Evolutionary conservation across 2,888 invertebrate genomes (phyloP).

Genomic region (Endotricha flammealis): DNA sequence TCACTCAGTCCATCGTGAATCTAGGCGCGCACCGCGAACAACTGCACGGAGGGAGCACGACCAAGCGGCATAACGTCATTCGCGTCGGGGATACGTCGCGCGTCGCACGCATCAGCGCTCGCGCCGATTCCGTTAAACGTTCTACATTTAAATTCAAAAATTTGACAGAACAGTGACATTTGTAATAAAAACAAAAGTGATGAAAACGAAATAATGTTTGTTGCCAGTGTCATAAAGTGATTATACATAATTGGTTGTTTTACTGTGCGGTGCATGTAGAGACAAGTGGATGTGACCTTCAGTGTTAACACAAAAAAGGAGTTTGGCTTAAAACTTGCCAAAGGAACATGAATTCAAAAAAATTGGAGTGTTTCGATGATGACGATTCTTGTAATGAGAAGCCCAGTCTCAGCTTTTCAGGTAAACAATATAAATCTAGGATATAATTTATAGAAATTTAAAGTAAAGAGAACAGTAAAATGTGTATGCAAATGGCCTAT

Average conservation of each 20-base stretch:
- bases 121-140: conserved; percentile 40
- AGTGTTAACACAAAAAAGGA: conserved; percentile 41
- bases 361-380: conserved; percentile 69
- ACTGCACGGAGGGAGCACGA: conserved; percentile 26
- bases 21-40: conserved; percentile 38
- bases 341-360: conserved; percentile 71
- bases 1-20: conserved; percentile 49
- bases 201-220: conserved; percentile 14
- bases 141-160: conserved; percentile 50
- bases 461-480: neutral
- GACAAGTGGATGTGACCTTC: conserved; percentile 69
- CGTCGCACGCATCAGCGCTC: conserved; percentile 51
- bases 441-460: neutral
- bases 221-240: conserved; percentile 22
- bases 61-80: conserved; percentile 33
- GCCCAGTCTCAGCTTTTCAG: conserved; percentile 73
- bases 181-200: conserved; percentile 28
- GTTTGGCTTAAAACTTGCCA: conserved; percentile 42
- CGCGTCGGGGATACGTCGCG: conserved; percentile 55
- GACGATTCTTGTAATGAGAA: conserved; percentile 68
- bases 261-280: conserved; percentile 44
- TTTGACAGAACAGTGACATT: conserved; percentile 35
- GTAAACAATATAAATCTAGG: too few relatives aligned
- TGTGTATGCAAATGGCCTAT: conserved; percentile 17
- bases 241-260: conserved; percentile 21